These are phyloP conservation scores for Drosophila stalkeri DNA, from an alignment of 2,888 invertebrate species.

Conservation along the genomic window DNA sequence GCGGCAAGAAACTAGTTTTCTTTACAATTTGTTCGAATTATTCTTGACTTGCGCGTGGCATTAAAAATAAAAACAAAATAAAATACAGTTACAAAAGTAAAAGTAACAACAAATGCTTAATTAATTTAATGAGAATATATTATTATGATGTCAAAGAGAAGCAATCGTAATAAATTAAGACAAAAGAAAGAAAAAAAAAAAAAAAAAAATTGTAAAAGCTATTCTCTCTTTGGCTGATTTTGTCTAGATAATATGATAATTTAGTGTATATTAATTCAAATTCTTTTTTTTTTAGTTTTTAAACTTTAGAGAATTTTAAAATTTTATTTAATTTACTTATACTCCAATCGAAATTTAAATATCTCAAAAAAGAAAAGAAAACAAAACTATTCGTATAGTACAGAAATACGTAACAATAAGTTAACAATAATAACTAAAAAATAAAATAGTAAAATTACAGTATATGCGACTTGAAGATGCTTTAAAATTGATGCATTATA, in stretches of 20 bases:
- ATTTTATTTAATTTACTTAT: background rate
- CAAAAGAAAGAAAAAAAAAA: background rate
- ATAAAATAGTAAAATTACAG: background rate
- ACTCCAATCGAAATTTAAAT: background rate
- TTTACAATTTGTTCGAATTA: slow-evolving; percentile 21
- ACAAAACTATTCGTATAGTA: background rate
- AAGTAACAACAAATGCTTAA: background rate
- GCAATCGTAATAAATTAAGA: background rate
- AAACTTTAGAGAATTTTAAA: background rate
- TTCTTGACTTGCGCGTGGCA: slow-evolving; percentile 21
- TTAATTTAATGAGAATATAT: slow-evolving; percentile 4
- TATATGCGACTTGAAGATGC: background rate
- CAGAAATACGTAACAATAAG: background rate
- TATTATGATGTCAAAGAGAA: background rate
- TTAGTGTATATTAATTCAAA: background rate
- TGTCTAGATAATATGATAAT: background rate
- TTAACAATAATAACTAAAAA: too few species aligned
- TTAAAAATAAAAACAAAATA: background rate
- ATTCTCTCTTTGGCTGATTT: background rate
- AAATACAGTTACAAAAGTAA: background rate
- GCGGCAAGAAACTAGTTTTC: slow-evolving; percentile 29
- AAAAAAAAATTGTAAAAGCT: background rate
- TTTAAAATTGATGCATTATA: too few species aligned
- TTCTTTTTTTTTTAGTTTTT: background rate
- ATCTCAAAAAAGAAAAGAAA: background rate